Base-by-base conservation (phyloP, 2,797 vertebrate species). In the Sebastes vulpes region DNA sequence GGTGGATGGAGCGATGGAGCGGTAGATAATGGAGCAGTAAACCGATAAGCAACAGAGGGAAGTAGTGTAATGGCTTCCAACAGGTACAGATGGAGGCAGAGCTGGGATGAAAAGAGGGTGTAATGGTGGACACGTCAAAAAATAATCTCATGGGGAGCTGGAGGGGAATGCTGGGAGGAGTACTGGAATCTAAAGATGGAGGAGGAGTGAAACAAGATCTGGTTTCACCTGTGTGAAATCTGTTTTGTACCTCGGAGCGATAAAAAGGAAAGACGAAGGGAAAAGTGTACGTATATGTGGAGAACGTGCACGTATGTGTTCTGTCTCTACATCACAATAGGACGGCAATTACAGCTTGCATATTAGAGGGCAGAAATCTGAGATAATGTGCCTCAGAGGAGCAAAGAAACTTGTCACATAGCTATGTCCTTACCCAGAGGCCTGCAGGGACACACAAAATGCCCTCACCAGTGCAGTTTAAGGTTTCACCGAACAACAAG, bases 401-500 rank as follows among this genome's bases (percentile, higher is more conserved):
- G 64, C 25, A 65, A 46, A 46, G 35, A 67, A 57, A 74, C 11
- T 21, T 46, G 29, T 77, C 77, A 66, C 58, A 70, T 23, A 26
- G 60, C 42, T 67, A 20, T 61, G 64, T 56, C 54, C 26, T 68
- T 64, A 59, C 54, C 35, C 10, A 32, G 42, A 73, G 53, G 26
- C 75, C 32, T 14, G 2, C 66, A 26, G 5, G 9, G 14, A 80
- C 72, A 74, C 68, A 64, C 64, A 56, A 42, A 14, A 54, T 4
- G 1, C n/a, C 20, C 52, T 57, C 52, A 28, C 9, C 6, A 4
- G 26, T 16, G 46, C 7, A 68, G 89, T 84, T 79, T 89, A 81
- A 69, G 65, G 83, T 92, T 91, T 82, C 88, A 0, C 66, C 9
- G 6, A 75, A 83, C 76, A 86, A 82, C 48, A 23, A 59, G 72